Percentiles rank a stretch among this genome's conserved stretches.
These are phyloP conservation scores for Meiosimyza platycephala DNA, from an alignment of 2,888 invertebrate genomes.

Conservation along the genomic window DNA sequence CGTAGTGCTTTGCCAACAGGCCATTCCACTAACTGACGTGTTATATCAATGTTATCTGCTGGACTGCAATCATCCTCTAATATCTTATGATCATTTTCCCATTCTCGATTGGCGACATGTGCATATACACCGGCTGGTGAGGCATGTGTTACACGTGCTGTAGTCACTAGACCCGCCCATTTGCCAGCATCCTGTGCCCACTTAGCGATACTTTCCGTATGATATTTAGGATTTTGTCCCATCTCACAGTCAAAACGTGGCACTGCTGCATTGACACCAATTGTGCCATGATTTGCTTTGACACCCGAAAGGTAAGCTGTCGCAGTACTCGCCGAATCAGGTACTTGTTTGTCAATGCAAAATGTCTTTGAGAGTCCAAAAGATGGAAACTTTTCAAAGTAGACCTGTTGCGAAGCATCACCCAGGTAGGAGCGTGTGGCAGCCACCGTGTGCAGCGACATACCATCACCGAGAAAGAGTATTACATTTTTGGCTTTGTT, in stretches of 20 bases:
- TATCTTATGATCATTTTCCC: conserved; percentile 76
- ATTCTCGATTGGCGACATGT: conserved; percentile 75
- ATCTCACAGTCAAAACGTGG: conserved; percentile 73
- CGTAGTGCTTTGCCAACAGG: conserved; percentile 76
- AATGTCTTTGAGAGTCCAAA: conserved; percentile 73
- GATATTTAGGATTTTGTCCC: conserved; percentile 70
- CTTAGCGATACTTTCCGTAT: conserved; percentile 75
- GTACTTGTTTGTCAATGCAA: conserved; percentile 79
- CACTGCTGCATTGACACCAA: conserved; percentile 79
- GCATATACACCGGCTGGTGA: conserved; percentile 80
- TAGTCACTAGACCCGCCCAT: conserved; percentile 77
- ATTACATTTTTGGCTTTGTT: conserved; percentile 72
- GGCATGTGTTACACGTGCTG: conserved; percentile 82
- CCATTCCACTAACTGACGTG: conserved; percentile 75
- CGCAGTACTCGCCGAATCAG: conserved; percentile 85
- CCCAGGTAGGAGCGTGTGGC: conserved; percentile 75
- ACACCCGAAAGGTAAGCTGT: conserved; percentile 84
- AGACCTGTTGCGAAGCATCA: conserved; percentile 72
- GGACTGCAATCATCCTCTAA: conserved; percentile 66
- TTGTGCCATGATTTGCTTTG: conserved; percentile 81
- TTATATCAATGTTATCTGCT: conserved; percentile 75
- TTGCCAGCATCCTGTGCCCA: conserved; percentile 77
- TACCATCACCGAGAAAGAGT: conserved; percentile 79
- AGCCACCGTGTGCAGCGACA: conserved; percentile 77
- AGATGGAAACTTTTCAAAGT: conserved; percentile 75